Evolutionary conservation across 2,113 vertebrate genomes (phyloP), one percentile per base, ranked within the genome.

Genomic region (Hiodon tergisus): DNA sequence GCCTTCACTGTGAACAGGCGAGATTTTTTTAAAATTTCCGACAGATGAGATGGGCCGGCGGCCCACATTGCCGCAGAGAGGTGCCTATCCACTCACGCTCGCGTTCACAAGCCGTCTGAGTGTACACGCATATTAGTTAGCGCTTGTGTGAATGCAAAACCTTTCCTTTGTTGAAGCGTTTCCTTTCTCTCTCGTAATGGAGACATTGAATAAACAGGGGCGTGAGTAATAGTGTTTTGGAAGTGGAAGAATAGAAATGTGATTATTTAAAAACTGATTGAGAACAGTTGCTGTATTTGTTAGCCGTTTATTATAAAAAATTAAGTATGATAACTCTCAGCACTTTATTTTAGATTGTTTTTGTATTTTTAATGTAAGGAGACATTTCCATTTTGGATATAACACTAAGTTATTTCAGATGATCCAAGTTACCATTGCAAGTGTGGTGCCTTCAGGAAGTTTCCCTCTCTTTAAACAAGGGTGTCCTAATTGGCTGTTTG

Each of bases 181-280:
- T 81, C 77, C 61, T 68, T 13, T 61, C 17, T 61, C 50, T 46
- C 71, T 53, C 63, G 63, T 63, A 73, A 61, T 53, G 47, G 16
- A 46, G 60, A 55, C 53, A 54, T 81, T 72, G 78, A 74, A 51
- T 74, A 78, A 61, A 82, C 61, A 71, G 55, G 67, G 70, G 60
- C 61, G 47, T 77, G 78, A 73, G 78, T 78, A 76, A 77, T 76
- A 67, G 31, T 70, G 77, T 81, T 79, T 61, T 67, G 69, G 61
- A 65, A 69, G 58, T 31, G 55, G 14, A 16, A 65, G 50, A 55
- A 9, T 60, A 62, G 54, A 58, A 74, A 4, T 60, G 68, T 75
- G 77, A 60, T 71, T 69, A 74, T 54, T 70, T 50, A 10, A 53
- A 67, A 67, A 51, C 69, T 69, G 78, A 83, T 76, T 84, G 62